Percentiles rank a stretch among this genome's conserved stretches.
phyloP scores from a whole-genome alignment of 2,113 vertebrate genomes.

The Centropus bengalensis region DNA sequence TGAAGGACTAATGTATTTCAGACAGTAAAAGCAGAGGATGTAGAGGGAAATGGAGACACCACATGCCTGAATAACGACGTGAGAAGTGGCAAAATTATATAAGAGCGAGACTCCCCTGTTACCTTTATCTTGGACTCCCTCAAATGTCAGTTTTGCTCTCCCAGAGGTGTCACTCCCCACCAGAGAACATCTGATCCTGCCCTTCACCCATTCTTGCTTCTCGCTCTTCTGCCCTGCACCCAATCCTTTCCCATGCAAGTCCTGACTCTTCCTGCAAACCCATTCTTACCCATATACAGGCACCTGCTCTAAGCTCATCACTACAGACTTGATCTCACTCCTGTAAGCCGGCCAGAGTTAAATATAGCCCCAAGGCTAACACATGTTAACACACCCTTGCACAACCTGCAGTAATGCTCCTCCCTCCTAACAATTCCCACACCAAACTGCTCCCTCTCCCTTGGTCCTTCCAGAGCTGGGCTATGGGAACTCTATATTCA shows the following conservation, averaged over 20 bases:
- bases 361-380: neutral
- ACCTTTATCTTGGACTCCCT: neutral
- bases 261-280: neutral
- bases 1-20: neutral
- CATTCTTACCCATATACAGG: neutral
- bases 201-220: neutral
- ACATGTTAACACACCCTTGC: neutral
- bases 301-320: neutral
- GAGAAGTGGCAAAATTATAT: neutral
- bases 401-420: neutral
- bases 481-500: neutral
- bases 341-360: neutral
- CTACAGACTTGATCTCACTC: neutral
- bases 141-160: neutral
- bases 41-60: fast-evolving
- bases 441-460: too few relatives aligned
- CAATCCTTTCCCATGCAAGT: neutral
- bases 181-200: neutral
- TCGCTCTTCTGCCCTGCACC: neutral
- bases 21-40: neutral
- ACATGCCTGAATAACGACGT: neutral
- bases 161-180: neutral
- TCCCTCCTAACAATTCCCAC: neutral
- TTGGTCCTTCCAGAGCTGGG: neutral
- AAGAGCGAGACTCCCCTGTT: neutral